Evolutionary conservation across 2,888 invertebrate genomes (phyloP), one percentile per base, ranked within the genome.

Genomic region (Steinernema scapterisci): DNA sequence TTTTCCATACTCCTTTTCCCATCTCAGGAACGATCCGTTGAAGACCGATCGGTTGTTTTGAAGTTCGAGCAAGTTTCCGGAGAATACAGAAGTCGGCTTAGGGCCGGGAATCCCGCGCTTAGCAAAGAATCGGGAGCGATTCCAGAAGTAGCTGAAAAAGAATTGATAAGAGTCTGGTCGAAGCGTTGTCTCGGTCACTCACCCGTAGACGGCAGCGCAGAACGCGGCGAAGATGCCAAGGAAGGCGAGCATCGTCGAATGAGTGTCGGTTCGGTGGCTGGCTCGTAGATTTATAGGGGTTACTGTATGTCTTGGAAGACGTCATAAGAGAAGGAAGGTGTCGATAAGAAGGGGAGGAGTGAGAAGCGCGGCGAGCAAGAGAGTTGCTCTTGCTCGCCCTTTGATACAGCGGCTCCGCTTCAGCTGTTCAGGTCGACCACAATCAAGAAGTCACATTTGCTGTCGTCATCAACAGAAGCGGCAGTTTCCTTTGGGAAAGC

Each of bases 31-130:
- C n/a, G 51, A 54, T 13, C 31, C 46, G 19, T 71, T 75, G 75
- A 72, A 72, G n/a, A 73, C 73, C 11, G 56, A 45, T 1, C 72
- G 72, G 46, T 51, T 46, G 46, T 45, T 16, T 21, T 75, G 72
- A 16, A 75, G 73, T 45, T 71, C 51, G 9, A 43, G 31, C 5
- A 75, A 52, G 21, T 75, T 75, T 5, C 75, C 75, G 6, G 75
- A 51, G 56, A 71, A 71, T n/a, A 74, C 48, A 44, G 71, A 71
- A 54, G 54, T 75, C 0, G 56, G 54, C 70, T 72, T 54, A n/a
- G 75, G 75, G 3, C 54, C 54, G n/a, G 75, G 75, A 21, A 75
- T 75, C 19, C 72, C 72, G 9, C 75, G 75, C 31, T 72, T 73
- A 5, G 31, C n/a, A 52, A 75, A 75, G 70, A 54, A 75, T 51